Evolutionary conservation across 1,140 invertebrate genomes (phyloP), one percentile per base, ranked within the genome.

Genomic region (Drosophila parvula): DNA sequence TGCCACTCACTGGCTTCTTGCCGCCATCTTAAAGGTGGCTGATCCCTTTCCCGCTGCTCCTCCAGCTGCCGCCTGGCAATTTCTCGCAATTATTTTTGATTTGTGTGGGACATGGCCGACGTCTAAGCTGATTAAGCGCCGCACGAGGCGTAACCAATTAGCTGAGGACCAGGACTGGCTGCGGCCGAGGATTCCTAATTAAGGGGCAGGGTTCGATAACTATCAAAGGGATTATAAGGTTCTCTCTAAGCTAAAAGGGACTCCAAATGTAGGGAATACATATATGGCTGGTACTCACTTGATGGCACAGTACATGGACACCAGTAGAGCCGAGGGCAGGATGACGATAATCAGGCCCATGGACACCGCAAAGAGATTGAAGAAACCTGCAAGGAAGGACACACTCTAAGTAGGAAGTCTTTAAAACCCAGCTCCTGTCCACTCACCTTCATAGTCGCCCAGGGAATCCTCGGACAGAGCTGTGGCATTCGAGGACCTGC

Each of bases 311-410:
- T 81, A 84, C 84, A 91, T 80, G 28, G 81, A 81, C 7, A 81
- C 63, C 32, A 91, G 48, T 5, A 91, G 56, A 3, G 78, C 81
- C 12, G 90, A 76, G n/a, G 89, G 84, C 50, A 91, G 28, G 27
- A 91, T 71, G n/a, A 91, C 78, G 18, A 91, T 79, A 9, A 91
- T 58, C 11, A 91, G 78, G 14, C 89, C 90, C 74, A 90, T 84
- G 34, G 81, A 81, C 8, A 89, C 79, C 14, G 85, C 84, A 38
- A 89, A 90, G 1, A 90, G 38, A 68, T 89, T 89, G 8, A 89
- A 74, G 41, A 68, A 89, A 0, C 80, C 84, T 88, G 44, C 30
- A 67, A 61, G 4, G 16, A 12, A 22, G 22, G 4, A 9, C 16
- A 51, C 6, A 18, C 16, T 5, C n/a, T 50, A 3, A 34, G 2